A percentile compares a stretch with the other conserved stretches of the same genome.
Evolutionary conservation across 2,888 invertebrate genomes (phyloP).

Genomic region (Muscina levida): DNA sequence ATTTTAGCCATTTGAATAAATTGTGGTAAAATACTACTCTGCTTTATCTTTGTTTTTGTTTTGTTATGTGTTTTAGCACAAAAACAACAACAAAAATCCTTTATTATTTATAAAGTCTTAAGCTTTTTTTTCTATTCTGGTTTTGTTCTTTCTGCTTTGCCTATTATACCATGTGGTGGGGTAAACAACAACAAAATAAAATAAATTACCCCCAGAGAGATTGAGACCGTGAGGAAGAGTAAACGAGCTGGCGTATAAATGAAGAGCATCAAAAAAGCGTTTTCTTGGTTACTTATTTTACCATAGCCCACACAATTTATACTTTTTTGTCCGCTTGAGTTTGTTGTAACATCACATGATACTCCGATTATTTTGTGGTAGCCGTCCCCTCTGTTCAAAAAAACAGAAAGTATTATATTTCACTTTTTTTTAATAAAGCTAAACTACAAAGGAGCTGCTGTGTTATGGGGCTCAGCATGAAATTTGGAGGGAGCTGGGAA

Average conservation of each 20-base stretch:
- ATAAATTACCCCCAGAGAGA: conserved; percentile 49
- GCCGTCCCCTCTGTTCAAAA: conserved; percentile 13
- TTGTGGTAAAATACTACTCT: background rate
- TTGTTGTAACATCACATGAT: conserved; percentile 24
- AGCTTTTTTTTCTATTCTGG: conserved; percentile 1
- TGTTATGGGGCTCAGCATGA: background rate
- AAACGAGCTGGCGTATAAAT: too few relatives aligned
- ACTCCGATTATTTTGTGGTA: conserved; percentile 44
- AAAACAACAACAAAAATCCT: conserved; percentile 3
- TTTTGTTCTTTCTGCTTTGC: background rate
- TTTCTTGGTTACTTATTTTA: conserved; percentile 17
- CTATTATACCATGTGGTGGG: conserved; percentile 2
- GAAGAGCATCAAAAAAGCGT: too few relatives aligned
- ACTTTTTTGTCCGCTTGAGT: conserved; percentile 35
- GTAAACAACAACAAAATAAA: conserved; percentile 25
- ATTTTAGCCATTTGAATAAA: conserved; percentile 33
- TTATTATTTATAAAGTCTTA: conserved; percentile 36
- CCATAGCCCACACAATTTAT: conserved; percentile 18
- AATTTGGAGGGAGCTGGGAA: too few relatives aligned
- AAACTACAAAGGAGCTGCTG: conserved; percentile 28
- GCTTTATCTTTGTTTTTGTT: background rate
- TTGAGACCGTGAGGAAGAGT: conserved; percentile 6
- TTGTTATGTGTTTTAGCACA: background rate
- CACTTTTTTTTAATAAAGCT: conserved; percentile 54
- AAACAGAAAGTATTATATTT: conserved; percentile 31